Conservation (phyloP, 2,888 invertebrate species). For the Pammene aurita region DNA sequence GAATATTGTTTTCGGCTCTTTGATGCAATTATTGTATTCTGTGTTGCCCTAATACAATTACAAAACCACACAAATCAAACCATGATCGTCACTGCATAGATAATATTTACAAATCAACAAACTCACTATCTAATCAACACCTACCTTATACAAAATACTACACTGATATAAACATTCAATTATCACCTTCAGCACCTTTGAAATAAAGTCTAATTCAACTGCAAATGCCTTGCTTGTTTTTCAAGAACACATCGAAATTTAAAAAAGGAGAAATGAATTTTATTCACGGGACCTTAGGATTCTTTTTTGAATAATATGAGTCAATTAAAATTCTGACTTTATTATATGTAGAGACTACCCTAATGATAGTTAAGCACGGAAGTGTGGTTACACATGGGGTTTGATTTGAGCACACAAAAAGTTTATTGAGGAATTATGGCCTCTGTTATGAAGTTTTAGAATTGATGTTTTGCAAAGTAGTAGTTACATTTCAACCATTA, state of each 20-base stretch:
- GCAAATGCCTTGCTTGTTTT: constrained; percentile 1
- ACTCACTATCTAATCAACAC: constrained; percentile 30
- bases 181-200: neutral
- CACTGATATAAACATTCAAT: neutral
- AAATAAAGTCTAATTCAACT: neutral
- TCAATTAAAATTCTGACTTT: neutral
- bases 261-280: neutral
- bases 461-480: neutral
- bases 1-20: too few species aligned
- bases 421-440: constrained; percentile 33
- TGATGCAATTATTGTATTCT: neutral
- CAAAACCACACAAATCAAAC: constrained; percentile 14
- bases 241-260: neutral
- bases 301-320: neutral
- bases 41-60: constrained; percentile 9
- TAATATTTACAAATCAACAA: constrained; percentile 39
- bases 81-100: constrained; percentile 18
- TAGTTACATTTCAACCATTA: neutral
- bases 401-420: constrained; percentile 36
- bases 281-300: neutral
- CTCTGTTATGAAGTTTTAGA: constrained; percentile 17
- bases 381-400: constrained; percentile 31
- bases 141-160: constrained; percentile 17
- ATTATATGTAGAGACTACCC: constrained; percentile 23
- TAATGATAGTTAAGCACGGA: constrained; percentile 38